Base-by-base conservation (phyloP, 2,888 invertebrate genomes). In the Hermaeophaga mercurialis region DNA sequence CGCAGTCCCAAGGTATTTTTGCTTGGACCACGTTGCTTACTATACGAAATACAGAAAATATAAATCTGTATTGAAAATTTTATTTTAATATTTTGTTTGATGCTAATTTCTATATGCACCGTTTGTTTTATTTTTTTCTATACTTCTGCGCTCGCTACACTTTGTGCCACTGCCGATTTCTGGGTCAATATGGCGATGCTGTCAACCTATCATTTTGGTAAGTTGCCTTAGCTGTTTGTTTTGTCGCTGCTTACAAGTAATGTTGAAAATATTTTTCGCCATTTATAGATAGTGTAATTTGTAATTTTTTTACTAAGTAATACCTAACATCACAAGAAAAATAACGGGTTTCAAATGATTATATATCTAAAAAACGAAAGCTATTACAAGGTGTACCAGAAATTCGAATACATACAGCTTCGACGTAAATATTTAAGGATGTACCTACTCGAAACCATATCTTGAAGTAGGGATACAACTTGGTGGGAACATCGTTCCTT, bases 111-210 rank as follows among this genome's bases (percentile, higher is more conserved):
- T 78, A 78, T 70, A 78, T 74, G 78, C 79, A 78, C 78, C 75
- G 68, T 79, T 79, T 78, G 73, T 77, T 77, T 75, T 77, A 70
- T 75, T 75, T 77, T 75, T 78, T 78, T 79, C 76, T 78, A 77
- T 78, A 77, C 74, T 72, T 76, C 77, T 77, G 66, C 77, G 77
- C 75, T 76, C 77, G 75, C 76, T 76, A 75, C 77, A 76, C 75
- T 75, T 75, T 78, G 73, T 73, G 78, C 72, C 75, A 75, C 72
- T 73, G 75, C 71, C 73, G 70, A 70, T 72, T 70, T 70, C 67
- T 66, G 57, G 68, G 65, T 58, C 66, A 56, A 71, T 66, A 71
- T 67, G 71, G 71, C 70, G 66, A 62, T 67, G 68, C 66, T 64
- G 63, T 52, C 43, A 26, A 61, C 50, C 64, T 53, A 69, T 66